Base-by-base conservation (phyloP, 2,113 vertebrate genomes). In the Salvelinus sp. region DNA sequence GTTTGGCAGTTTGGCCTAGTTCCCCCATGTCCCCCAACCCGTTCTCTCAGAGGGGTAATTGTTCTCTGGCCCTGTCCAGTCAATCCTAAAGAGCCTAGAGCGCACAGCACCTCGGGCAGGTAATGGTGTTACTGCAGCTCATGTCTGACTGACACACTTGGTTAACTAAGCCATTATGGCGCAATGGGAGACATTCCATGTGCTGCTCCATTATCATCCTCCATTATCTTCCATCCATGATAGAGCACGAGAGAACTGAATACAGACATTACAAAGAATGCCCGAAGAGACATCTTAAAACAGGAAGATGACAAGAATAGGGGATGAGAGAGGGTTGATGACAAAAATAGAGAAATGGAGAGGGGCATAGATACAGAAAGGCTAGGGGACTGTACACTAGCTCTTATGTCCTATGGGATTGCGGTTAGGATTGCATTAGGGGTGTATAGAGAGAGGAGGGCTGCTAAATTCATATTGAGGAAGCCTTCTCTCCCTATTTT, bases 31-130 rank as follows among this genome's bases (percentile, higher is more conserved):
- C 3, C 12, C 33, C 50, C 25, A 54, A 3, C 73, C 44, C 0
- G 20, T 1, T 9, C 64, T 72, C 85, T 89, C 88, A 78, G 79
- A 87, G 88, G 87, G 78, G 85, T 84, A 80, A 90, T 91, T 88
- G 88, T 80, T 88, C 85, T 82, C 74, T 58, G 66, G 83, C 64
- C 50, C 72, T 78, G 76, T 87, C 80, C 78, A 20, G 73, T 79
- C 76, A 78, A 74, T 77, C 0, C 70, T 54, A 72, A 65, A 75
- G 73, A 87, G 75, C 76, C 76, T 44, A n/a, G 65, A 78, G 78
- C 79, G 33, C 23, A 5, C 12, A 5, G 68, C 38, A n/a, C 65
- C 18, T 2, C 27, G 16, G 10, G 16, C 66, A 22, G 66, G 30
- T 68, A 38, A 38, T 68, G 18, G 28, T n/a, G 12, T 38, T 20